A percentile compares a stretch with the other conserved stretches of the same genome.
These are phyloP conservation scores for Cephalopachus bancanus DNA, from an alignment of 2,797 vertebrate genomes.

Conservation along the genomic window DNA sequence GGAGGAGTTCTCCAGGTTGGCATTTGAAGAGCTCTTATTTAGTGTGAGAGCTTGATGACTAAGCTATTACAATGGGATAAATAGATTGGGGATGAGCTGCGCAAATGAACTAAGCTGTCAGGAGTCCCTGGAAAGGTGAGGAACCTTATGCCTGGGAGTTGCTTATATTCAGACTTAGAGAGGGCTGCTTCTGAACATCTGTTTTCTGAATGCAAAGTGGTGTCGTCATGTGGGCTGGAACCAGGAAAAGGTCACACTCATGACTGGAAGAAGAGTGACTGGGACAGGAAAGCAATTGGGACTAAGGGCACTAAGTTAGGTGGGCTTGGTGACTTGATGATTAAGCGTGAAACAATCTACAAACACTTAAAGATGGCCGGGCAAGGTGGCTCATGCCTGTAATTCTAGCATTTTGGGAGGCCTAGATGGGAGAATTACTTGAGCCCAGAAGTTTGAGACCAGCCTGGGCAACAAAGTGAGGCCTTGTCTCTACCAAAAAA, in stretches of 20 bases:
- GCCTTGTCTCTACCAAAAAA: too few species aligned
- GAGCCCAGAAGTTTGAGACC: too few species aligned
- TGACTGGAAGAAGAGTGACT: not conserved
- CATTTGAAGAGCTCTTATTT: constrained; percentile 64
- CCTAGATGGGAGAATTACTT: too few species aligned
- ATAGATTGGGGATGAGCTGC: constrained; percentile 56
- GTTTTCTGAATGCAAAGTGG: constrained; percentile 49
- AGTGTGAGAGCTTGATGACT: constrained; percentile 22
- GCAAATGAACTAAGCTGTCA: constrained; percentile 60
- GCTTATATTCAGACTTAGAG: constrained; percentile 50
- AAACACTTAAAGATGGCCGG: not conserved
- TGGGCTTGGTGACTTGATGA: not conserved
- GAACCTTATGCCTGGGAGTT: not conserved
- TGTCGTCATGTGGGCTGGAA: not conserved
- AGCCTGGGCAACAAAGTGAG: too few species aligned
- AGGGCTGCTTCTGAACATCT: constrained; percentile 47
- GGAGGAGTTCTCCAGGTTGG: constrained; percentile 6
- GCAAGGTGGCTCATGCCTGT: too few species aligned
- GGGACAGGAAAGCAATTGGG: not conserved
- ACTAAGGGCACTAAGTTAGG: not conserved
- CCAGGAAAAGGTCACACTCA: not conserved
- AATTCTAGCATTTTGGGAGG: too few species aligned
- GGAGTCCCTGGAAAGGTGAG: not conserved
- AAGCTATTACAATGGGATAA: constrained; percentile 24
- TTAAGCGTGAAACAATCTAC: not conserved